Evolutionary conservation across 1,140 invertebrate species (phyloP), one percentile per base, ranked within the genome.

Genomic region (Formica selysi): DNA sequence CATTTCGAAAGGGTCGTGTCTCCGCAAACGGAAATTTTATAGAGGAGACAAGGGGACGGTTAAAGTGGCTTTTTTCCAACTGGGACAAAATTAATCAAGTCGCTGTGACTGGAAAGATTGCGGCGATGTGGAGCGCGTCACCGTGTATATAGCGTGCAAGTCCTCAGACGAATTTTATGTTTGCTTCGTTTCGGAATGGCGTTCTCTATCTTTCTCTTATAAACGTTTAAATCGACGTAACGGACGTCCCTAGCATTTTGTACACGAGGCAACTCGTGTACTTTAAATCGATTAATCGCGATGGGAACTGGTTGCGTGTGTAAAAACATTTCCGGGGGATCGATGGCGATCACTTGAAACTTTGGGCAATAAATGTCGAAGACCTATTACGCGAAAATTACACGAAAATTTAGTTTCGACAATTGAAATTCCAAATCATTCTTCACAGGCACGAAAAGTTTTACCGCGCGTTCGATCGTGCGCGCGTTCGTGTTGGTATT

Each of bases 201-300:
- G n/a, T 83, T 70, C 13, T 59, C 26, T 38, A 44, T 71, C 79
- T 73, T 73, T n/a, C 68, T 54, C 26, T 59, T 59, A 74, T 73
- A 44, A 44, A 83, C 44, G 68, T 61, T 74, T 61, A 62, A 83
- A 74, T 83, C 68, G 79, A 74, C 26, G 68, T 74, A 83, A 83
- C 79, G 68, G 67, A 38, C 54, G 79, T 83, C 61, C 38, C 54
- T 36, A 4, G 68, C 22, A 61, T 71, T 81, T 73, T 26, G 67
- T 73, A 59, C 78, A 70, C 65, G 62, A 48, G 48, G 78, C 78
- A 81, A 81, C 73, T 32, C 67, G 79, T 81, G 54, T 74, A 61
- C 79, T 83, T 73, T 44, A 62, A 83, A 83, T 83, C 79, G 79
- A 83, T 83, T 83, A 83, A 83, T 83, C 79, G 67, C 67, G 67